Conservation (phyloP, 2,797 vertebrate species). For the Typhlichthys eigenmanni region DNA sequence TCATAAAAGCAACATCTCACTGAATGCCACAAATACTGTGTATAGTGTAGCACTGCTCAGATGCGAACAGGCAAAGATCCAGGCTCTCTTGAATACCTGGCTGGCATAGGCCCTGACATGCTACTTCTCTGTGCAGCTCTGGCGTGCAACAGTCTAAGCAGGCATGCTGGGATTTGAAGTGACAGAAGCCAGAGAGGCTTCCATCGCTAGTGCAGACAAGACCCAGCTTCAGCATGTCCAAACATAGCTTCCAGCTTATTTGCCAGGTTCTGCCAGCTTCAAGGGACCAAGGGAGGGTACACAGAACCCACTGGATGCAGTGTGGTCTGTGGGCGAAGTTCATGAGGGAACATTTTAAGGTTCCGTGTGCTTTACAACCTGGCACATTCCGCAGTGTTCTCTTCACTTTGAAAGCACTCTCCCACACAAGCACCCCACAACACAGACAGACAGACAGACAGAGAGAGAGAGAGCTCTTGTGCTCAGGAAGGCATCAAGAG, state of each 20-base stretch:
- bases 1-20: too few species aligned
- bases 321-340: neutral
- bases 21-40: neutral
- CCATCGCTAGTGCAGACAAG: neutral
- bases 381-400: constrained; percentile 4
- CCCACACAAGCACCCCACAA: constrained; percentile 38
- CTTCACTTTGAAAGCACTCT: constrained; percentile 1
- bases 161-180: constrained; percentile 1
- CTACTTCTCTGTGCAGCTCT: too few species aligned
- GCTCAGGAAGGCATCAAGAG: constrained; percentile 42
- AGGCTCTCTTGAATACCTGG: too few species aligned
- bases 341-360: neutral
- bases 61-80: neutral
- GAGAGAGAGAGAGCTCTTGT: constrained; percentile 9
- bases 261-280: neutral
- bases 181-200: neutral
- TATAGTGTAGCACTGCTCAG: neutral
- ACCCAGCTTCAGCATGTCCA: constrained; percentile 9
- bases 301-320: neutral
- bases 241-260: constrained; percentile 9
- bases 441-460: neutral
- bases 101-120: too few species aligned
- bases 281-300: neutral
- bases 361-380: neutral
- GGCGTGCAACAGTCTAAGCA: neutral